phyloP scores from a whole-genome alignment of 2,113 vertebrate species.

The Gymnorhina tibicen region DNA sequence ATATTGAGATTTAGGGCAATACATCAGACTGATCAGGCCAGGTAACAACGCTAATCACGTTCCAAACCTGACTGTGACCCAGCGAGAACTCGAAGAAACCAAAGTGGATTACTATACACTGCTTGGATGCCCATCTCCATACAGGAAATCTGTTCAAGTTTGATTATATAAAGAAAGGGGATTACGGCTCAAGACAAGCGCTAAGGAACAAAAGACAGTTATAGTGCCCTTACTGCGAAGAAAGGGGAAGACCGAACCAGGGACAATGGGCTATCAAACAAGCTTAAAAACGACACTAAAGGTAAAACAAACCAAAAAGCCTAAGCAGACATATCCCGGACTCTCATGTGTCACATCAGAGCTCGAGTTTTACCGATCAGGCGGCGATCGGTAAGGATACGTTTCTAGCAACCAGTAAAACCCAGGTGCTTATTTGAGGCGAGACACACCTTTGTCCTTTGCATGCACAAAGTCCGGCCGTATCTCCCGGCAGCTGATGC shows the following conservation, averaged over 20 bases:
- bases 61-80: background rate
- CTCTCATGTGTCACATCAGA: background rate
- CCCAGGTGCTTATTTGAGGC: background rate
- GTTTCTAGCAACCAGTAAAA: background rate
- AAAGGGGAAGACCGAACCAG: background rate
- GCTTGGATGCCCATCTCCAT: background rate
- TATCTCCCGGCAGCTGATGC: background rate
- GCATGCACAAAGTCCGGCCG: background rate
- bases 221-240: background rate
- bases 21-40: background rate
- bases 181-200: background rate
- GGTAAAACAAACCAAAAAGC: background rate
- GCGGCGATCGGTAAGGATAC: background rate
- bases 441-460: background rate
- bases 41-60: background rate
- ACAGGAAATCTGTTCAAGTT: slow-evolving; percentile 1
- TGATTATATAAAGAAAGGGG: background rate
- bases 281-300: background rate
- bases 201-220: slow-evolving; percentile 22
- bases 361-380: background rate
- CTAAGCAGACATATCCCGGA: background rate
- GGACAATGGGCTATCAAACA: background rate
- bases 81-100: background rate
- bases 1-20: background rate
- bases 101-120: background rate